Base-by-base conservation (phyloP, 1,140 invertebrate genomes). In the Diorhabda elongata region DNA sequence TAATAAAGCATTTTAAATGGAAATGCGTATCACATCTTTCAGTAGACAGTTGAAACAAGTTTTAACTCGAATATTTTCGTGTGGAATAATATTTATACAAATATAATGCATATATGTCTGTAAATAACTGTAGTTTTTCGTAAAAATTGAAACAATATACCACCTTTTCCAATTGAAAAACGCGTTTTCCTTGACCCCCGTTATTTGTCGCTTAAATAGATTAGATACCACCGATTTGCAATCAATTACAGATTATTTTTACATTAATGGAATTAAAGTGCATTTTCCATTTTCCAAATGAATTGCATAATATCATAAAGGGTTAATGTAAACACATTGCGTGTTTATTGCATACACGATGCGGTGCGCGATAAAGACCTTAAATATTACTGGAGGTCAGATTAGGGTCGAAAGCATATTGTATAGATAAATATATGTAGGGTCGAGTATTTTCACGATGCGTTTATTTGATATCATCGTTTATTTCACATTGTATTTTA, bases 371-470 rank as follows among this genome's bases (percentile, higher is more conserved):
- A 66, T 67, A 67, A 70, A 58, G 69, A 65, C 45, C 63, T 66
- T 70, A 62, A 67, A 70, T 70, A 70, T 70, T 67, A 70, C 62
- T 44, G 59, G 69, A 64, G 69, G 69, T 70, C 69, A 64, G 69
- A 70, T 70, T 70, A 70, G 65, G 69, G 69, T 61, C 62, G 47
- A 52, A 45, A 11, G 63, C 58, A 63, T 62, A 69, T 64, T 63
- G 56, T 61, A 47, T 64, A 42, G 43, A 56, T 64, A 47, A 45
- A 47, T 60, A n/a, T 7, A 42, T 42, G 58, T 6, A 26, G 58
- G 63, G 52, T 44, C 56, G 47, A 42, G 56, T 64, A 64, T 64
- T 64, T 64, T 9, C 63, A 64, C 63, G 63, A 56, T 57, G 63
- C 6, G 45, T 64, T 47, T n/a, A 6, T 11, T 42, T 60, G 26